A percentile compares a stretch with the other conserved stretches of the same genome.
These are phyloP conservation scores for Hydrolagus colliei DNA, from an alignment of 2,797 vertebrate genomes.

Conservation along the genomic window DNA sequence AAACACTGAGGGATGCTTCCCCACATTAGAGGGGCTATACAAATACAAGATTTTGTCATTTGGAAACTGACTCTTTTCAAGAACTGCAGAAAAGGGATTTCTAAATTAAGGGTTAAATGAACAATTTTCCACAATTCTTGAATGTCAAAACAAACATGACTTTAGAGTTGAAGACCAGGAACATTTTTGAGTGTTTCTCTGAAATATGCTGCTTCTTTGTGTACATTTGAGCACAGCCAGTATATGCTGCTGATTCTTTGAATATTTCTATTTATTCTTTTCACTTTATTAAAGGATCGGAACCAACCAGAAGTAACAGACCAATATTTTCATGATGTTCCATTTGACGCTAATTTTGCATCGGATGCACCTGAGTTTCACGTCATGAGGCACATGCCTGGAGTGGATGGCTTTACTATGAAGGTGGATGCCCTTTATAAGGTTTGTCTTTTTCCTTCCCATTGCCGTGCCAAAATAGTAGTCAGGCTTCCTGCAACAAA, in stretches of 20 bases:
- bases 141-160: too few species aligned
- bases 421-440: constrained; percentile 94
- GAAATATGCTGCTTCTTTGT: too few species aligned
- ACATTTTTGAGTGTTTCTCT: too few species aligned
- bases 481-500: neutral
- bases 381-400: constrained; percentile 71
- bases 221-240: neutral
- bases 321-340: constrained; percentile 84
- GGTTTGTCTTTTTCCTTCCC: constrained; percentile 49
- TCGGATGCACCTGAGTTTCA: constrained; percentile 74
- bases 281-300: constrained; percentile 65
- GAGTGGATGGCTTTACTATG: constrained; percentile 89
- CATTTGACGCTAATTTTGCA: constrained; percentile 88
- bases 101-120: too few species aligned
- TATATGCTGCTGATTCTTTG: neutral
- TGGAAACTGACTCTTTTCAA: too few species aligned
- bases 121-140: too few species aligned
- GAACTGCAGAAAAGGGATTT: too few species aligned
- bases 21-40: too few species aligned
- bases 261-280: constrained; percentile 2
- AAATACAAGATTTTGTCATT: too few species aligned
- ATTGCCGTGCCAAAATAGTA: neutral
- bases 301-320: constrained; percentile 86
- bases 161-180: too few species aligned
- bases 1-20: too few species aligned